A percentile compares a stretch with the other conserved stretches of the same genome.
Conservation (phyloP, 2,113 vertebrate genomes). For the Cisticola juncidis region DNA sequence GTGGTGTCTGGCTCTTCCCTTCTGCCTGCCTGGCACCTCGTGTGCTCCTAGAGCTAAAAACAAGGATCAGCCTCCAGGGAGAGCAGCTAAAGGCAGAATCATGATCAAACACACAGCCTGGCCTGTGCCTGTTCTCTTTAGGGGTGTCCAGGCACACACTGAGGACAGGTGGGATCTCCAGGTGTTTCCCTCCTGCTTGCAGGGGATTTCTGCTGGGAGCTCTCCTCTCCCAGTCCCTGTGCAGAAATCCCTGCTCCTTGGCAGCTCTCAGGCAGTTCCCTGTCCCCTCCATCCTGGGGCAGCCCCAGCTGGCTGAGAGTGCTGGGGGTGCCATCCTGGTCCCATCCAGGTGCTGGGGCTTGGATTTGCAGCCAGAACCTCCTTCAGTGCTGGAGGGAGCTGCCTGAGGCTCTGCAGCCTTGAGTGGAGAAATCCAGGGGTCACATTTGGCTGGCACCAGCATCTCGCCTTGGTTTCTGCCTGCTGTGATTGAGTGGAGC, state of each 20-base stretch:
- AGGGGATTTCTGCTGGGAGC: background rate
- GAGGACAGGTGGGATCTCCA: background rate
- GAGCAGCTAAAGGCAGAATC: background rate
- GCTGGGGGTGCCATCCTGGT: no score
- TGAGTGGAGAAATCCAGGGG: background rate
- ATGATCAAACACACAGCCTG: background rate
- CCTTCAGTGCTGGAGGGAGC: background rate
- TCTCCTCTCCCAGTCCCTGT: rapidly evolving
- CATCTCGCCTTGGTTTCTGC: background rate
- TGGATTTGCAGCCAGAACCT: background rate
- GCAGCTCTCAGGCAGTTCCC: background rate
- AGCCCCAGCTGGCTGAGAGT: background rate
- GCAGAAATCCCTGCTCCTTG: background rate
- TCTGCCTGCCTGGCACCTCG: background rate
- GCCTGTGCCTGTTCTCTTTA: background rate
- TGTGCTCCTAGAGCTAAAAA: background rate
- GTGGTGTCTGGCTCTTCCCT: background rate
- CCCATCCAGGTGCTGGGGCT: background rate
- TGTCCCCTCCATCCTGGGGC: background rate
- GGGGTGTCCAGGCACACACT: background rate
- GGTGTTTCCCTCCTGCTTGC: background rate
- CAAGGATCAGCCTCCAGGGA: background rate
- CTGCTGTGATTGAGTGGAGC: background rate
- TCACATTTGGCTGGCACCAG: background rate
- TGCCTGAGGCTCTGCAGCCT: background rate